Evolutionary conservation across 2,113 vertebrate species (phyloP).

Genomic region (Callaeas wilsoni): DNA sequence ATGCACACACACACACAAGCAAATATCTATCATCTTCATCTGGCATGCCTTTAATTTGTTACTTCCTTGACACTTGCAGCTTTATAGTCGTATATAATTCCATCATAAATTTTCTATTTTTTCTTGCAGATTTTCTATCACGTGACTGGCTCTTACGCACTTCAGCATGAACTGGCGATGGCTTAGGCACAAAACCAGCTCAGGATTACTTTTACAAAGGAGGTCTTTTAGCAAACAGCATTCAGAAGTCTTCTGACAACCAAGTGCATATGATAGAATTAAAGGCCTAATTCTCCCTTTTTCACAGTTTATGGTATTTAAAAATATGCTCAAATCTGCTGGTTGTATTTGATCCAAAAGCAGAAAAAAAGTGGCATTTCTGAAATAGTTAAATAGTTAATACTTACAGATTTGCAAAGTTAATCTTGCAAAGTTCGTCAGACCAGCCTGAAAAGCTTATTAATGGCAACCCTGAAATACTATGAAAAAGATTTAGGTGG

Average conservation of each 20-base stretch:
- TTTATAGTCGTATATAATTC: constrained; percentile 17
- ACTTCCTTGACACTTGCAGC: constrained; percentile 4
- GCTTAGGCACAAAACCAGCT: constrained; percentile 70
- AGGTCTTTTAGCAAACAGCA: constrained; percentile 7
- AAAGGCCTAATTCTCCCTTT: not conserved
- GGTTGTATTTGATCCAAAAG: constrained; percentile 26
- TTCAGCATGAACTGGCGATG: constrained; percentile 87
- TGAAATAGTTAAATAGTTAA: constrained; percentile 37
- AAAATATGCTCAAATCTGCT: constrained; percentile 24
- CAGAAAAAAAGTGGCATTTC: not conserved
- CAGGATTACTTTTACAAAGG: constrained; percentile 2
- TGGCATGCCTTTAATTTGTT: constrained; percentile 28
- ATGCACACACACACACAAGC: not conserved
- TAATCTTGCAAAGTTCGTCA: constrained; percentile 42
- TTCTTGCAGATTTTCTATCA: constrained; percentile 88
- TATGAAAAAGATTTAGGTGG: not conserved
- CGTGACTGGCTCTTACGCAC: constrained; percentile 86
- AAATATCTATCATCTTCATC: not conserved
- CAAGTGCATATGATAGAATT: constrained; percentile 10
- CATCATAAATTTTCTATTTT: constrained; percentile 27
- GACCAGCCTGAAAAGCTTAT: constrained; percentile 12
- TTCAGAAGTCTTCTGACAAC: constrained; percentile 1
- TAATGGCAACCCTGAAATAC: constrained; percentile 4
- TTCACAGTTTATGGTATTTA: constrained; percentile 30
- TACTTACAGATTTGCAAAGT: constrained; percentile 14